Evolutionary conservation across 1,140 invertebrate species (phyloP).

Genomic region (Drosophila insularis): DNA sequence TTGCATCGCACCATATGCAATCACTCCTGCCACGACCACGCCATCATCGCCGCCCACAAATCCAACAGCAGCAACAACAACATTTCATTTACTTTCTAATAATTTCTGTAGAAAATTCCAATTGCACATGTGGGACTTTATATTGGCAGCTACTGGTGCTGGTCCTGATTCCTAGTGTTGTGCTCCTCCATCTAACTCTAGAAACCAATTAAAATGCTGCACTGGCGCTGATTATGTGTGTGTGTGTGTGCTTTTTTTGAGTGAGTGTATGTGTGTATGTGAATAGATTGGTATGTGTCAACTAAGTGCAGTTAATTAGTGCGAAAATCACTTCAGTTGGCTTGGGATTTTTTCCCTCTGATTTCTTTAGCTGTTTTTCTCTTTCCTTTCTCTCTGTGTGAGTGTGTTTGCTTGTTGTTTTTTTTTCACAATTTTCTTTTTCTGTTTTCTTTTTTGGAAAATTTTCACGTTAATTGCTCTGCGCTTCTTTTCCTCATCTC

Average conservation of each 20-base stretch:
- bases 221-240: conserved; percentile 69
- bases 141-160: conserved; percentile 55
- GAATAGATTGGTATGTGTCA: conserved; percentile 80
- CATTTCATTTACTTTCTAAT: conserved; percentile 77
- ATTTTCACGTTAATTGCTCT: conserved; percentile 77
- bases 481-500: conserved; percentile 37
- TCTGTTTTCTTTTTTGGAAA: conserved; percentile 55
- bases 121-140: conserved; percentile 80
- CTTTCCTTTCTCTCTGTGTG: background rate
- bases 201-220: conserved; percentile 80
- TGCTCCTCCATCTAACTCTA: conserved; percentile 29
- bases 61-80: conserved; percentile 4
- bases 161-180: background rate
- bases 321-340: conserved; percentile 80
- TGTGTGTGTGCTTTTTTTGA: conserved; percentile 28
- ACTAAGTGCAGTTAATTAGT: conserved; percentile 81
- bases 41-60: conserved; percentile 1
- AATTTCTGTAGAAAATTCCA: conserved; percentile 79
- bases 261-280: conserved; percentile 44
- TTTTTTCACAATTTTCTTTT: conserved; percentile 30
- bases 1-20: conserved; percentile 12
- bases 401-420: conserved; percentile 5
- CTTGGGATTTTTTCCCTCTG: conserved; percentile 66
- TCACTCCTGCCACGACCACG: background rate
- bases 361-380: conserved; percentile 60